Evolutionary conservation across 2,888 invertebrate species (phyloP).

Genomic region (Brachynemurus nebulosus): DNA sequence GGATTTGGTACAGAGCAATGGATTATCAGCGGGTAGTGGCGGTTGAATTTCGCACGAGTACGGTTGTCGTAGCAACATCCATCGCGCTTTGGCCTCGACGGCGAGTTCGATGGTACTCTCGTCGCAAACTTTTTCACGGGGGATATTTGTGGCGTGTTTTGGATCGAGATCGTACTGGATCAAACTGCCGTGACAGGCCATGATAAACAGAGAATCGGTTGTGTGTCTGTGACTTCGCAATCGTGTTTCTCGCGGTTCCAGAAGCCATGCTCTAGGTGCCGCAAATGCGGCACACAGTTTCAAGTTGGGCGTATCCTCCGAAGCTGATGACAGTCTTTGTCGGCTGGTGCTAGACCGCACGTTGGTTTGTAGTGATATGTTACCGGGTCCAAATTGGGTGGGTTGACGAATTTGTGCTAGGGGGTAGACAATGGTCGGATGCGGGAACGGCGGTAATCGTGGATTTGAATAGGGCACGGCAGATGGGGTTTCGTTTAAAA

Average conservation of each 20-base stretch:
- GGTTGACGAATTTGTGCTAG: slow-evolving; percentile 76
- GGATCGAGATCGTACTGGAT: slow-evolving; percentile 83
- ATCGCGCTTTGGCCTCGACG: slow-evolving; percentile 78
- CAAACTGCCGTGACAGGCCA: slow-evolving; percentile 77
- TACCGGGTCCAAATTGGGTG: slow-evolving; percentile 23
- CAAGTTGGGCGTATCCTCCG: slow-evolving; percentile 54
- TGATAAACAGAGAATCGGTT: slow-evolving; percentile 75
- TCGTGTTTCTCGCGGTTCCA: slow-evolving; percentile 23
- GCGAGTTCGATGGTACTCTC: slow-evolving; percentile 75
- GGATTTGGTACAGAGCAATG: slow-evolving; percentile 38
- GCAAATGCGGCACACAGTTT: slow-evolving; percentile 69
- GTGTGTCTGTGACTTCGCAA: slow-evolving; percentile 36
- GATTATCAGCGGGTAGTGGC: slow-evolving; percentile 58
- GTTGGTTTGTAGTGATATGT: slow-evolving; percentile 11
- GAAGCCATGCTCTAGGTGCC: slow-evolving; percentile 58
- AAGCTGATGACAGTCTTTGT: slow-evolving; percentile 55
- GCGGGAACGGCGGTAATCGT: slow-evolving; percentile 80
- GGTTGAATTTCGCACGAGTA: slow-evolving; percentile 54
- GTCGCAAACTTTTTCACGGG: slow-evolving; percentile 75
- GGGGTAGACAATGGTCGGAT: slow-evolving; percentile 65
- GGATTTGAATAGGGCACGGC: slow-evolving; percentile 72
- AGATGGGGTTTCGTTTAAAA: slow-evolving; percentile 28
- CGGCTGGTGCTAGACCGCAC: slow-evolving; percentile 32
- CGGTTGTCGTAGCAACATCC: slow-evolving; percentile 62
- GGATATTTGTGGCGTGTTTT: slow-evolving; percentile 46